These are phyloP conservation scores for Agonum fuliginosum DNA, from an alignment of 2,888 invertebrate species.

Conservation along the genomic window DNA sequence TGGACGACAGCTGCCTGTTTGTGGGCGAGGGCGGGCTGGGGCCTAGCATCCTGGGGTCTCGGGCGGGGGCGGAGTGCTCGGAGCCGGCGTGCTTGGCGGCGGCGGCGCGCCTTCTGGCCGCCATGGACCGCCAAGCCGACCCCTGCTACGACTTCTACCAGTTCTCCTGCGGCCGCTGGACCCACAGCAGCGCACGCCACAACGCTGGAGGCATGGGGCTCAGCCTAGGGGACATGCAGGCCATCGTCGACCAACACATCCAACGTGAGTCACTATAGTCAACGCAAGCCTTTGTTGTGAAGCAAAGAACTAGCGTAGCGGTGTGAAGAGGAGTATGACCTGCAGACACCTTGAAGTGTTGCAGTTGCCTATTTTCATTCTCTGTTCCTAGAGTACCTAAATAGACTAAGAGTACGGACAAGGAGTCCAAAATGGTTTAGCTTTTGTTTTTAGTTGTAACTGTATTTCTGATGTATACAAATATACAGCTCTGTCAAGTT, in stretches of 20 bases:
- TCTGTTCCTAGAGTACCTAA: no score
- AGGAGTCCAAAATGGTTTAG: no score
- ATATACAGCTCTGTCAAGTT: no score
- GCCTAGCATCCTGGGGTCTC: conserved; percentile 64
- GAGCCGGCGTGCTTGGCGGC: conserved; percentile 69
- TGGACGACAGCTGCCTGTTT: conserved; percentile 70
- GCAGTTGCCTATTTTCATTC: no score
- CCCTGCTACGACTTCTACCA: conserved; percentile 73
- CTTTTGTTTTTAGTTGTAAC: no score
- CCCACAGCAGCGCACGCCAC: neutral
- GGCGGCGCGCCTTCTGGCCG: conserved; percentile 69
- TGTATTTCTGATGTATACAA: no score
- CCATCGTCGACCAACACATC: conserved; percentile 70
- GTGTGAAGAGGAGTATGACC: neutral
- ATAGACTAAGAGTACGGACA: no score
- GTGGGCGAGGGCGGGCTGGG: conserved; percentile 65
- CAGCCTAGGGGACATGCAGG: conserved; percentile 71
- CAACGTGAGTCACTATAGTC: conserved; percentile 70
- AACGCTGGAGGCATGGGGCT: conserved; percentile 62
- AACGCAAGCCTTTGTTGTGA: no score
- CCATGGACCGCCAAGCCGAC: conserved; percentile 70
- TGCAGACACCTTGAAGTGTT: no score
- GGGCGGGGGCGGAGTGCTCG: conserved; percentile 68
- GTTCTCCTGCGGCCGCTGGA: conserved; percentile 72
- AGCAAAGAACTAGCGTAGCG: neutral